Conservation (phyloP, 2,113 vertebrate genomes). For the Puffinus mauretanicus region DNA sequence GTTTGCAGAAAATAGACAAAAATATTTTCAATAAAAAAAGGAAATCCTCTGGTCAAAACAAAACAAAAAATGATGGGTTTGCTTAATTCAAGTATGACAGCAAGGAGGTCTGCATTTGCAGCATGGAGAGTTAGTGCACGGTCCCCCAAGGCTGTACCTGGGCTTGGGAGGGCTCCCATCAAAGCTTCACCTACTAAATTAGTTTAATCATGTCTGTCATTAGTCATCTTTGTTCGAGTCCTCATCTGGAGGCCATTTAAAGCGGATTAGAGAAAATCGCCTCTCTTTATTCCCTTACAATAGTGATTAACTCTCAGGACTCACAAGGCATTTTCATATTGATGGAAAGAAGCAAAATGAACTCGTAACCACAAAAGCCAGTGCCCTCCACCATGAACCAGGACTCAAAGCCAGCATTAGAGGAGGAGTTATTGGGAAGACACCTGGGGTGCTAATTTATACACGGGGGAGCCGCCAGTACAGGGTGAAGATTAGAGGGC, state of each 20-base stretch:
- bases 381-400: rapidly evolving
- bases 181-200: not conserved
- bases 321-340: not conserved
- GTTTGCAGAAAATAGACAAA: not conserved
- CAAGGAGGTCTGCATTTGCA: not conserved
- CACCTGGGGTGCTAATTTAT: not conserved
- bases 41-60: not conserved
- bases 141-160: not conserved
- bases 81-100: not conserved
- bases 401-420: not conserved
- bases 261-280: conserved; percentile 45
- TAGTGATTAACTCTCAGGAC: not conserved
- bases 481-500: not conserved
- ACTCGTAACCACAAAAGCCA: not conserved
- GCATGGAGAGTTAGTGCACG: rapidly evolving
- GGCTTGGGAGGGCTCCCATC: not conserved
- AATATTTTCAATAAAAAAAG: not conserved
- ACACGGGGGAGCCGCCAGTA: not conserved
- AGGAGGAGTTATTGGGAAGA: not conserved
- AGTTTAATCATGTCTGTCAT: conserved; percentile 19
- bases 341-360: not conserved
- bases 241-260: conserved; percentile 47
- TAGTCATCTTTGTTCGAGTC: not conserved
- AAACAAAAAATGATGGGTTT: not conserved
- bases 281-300: not conserved